Base-by-base conservation (phyloP, 2,888 invertebrate genomes). In the Deilephila porcellus region DNA sequence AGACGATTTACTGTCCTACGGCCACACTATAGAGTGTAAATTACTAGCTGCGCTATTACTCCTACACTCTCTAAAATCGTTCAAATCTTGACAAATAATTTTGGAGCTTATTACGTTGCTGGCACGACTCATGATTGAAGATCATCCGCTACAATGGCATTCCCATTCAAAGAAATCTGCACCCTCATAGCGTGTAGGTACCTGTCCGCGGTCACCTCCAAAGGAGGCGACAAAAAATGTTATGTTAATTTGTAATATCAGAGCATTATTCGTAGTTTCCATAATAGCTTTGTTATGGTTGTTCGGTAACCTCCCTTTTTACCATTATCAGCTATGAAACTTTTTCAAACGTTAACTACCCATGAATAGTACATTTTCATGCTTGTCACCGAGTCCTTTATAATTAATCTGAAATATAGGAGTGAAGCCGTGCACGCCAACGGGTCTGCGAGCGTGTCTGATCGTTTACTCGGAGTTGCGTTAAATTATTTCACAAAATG, bases 221-320 rank as follows among this genome's bases (percentile, higher is more conserved):
- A 92, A 92, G 92, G 89, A 87, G 85, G 85, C 85, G 84, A 93
- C 90, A 92, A 93, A 94, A 94, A 93, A 93, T 88, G 89, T 92
- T 92, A 93, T 94, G 93, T 91, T 92, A 93, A 94, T 93, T 90
- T 90, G 86, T 90, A 89, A 93, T 92, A 91, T 91, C 88, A 83
- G 86, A 85, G 88, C 90, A 93, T 93, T 93, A 91, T 93, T 92
- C 91, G 93, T 91, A 90, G 90, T 86, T 89, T 86, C 90, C 86
- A 92, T 92, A 93, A 93, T 93, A 91, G 90, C 91, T 92, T 93
- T 93, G 94, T 93, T 94, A 92, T 93, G 92, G 91, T 93, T 93
- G 90, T 93, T 91, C 86, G 85, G 88, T 86, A 85, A 91, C 85
- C 91, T 90, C 90, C 89, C 85, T 86, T 86, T 88, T 84, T 90